Conservation (phyloP, 2,113 vertebrate genomes). For the Dasyornis broadbenti region DNA sequence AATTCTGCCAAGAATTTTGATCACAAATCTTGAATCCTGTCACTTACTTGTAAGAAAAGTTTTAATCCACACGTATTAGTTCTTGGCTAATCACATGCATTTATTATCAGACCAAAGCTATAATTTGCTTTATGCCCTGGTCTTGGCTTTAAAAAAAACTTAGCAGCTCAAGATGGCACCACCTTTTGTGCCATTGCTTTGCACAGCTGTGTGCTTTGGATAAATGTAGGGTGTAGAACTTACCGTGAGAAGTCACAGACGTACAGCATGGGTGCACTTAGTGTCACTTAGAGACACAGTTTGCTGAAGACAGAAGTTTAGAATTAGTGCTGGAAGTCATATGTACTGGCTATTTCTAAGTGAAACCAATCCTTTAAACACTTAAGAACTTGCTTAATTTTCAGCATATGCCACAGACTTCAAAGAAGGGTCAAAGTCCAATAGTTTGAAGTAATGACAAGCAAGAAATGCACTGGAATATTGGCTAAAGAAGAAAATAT, state of each 20-base stretch:
- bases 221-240: neutral
- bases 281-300: neutral
- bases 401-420: slow-evolving; percentile 57
- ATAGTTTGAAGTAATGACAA: slow-evolving; percentile 37
- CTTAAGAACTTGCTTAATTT: slow-evolving; percentile 49
- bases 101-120: neutral
- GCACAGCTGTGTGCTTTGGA: neutral
- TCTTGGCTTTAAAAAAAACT: neutral
- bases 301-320: slow-evolving; percentile 46
- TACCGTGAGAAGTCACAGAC: neutral
- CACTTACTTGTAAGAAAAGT: neutral
- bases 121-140: neutral
- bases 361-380: slow-evolving; percentile 54
- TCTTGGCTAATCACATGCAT: neutral
- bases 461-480: slow-evolving; percentile 5
- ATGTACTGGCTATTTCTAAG: slow-evolving; percentile 36
- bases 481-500: neutral
- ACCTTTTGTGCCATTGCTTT: neutral
- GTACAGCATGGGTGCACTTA: neutral
- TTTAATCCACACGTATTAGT: neutral
- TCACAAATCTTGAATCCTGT: neutral
- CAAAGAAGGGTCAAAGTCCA: slow-evolving; percentile 46
- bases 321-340: slow-evolving; percentile 28
- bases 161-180: neutral
- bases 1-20: neutral